phyloP scores from a whole-genome alignment of 2,113 vertebrate species.

The Catagonus wagneri region DNA sequence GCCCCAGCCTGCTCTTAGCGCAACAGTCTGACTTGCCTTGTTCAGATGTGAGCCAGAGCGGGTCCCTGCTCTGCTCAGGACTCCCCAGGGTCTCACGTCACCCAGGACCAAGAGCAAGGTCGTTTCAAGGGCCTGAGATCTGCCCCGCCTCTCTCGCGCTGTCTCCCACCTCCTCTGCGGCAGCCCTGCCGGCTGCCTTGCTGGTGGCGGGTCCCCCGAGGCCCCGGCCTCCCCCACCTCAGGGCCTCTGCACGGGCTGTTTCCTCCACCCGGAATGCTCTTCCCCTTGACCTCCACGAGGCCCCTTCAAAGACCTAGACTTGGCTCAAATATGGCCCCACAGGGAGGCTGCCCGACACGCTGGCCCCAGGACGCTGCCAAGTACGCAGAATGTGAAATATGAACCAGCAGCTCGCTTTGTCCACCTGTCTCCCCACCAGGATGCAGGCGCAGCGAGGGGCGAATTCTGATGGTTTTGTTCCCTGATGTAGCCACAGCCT shows the following conservation, averaged over 20 bases:
- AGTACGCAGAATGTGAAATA: no score
- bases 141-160: neutral
- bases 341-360: neutral
- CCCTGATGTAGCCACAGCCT: neutral
- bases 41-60: neutral
- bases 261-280: neutral
- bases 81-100: neutral
- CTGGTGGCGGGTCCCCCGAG: neutral
- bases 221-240: neutral
- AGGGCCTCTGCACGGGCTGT: neutral
- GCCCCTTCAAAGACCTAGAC: neutral
- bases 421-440: accelerated
- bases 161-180: neutral
- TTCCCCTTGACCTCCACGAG: neutral
- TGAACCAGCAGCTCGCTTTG: neutral
- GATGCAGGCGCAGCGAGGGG: neutral
- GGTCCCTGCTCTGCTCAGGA: neutral
- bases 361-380: neutral
- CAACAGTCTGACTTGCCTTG: neutral
- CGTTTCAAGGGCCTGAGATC: neutral
- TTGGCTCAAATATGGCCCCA: neutral
- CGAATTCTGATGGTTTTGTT: neutral
- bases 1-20: neutral
- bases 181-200: neutral
- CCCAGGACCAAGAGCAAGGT: neutral